Percentiles rank a stretch among this genome's conserved stretches.
Evolutionary conservation across 2,888 invertebrate species (phyloP).

Genomic region (Julus scanicus): DNA sequence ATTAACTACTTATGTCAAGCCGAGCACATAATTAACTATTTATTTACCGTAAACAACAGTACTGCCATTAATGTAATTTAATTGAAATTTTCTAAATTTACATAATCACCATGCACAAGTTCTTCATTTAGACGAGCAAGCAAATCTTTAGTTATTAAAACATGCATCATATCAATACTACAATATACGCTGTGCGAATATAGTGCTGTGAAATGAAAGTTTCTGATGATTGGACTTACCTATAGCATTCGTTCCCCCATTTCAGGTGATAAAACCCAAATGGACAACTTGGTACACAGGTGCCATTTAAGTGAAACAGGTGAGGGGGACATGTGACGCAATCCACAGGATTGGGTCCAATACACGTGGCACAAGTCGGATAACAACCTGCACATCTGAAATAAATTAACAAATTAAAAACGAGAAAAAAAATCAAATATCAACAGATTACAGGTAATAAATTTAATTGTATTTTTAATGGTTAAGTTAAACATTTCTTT

Average conservation of each 20-base stretch:
- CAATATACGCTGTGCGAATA: not conserved
- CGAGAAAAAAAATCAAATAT: not conserved
- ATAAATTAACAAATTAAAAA: not conserved
- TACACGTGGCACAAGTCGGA: constrained; percentile 53
- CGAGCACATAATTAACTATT: not conserved
- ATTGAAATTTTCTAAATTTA: not conserved
- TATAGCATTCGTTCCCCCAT: constrained; percentile 74
- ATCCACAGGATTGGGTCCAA: constrained; percentile 53
- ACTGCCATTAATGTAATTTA: not conserved
- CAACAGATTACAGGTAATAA: not conserved
- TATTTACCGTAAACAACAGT: not conserved
- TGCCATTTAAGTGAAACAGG: constrained; percentile 71
- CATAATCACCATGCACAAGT: not conserved
- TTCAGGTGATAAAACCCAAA: constrained; percentile 80
- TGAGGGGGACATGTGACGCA: constrained; percentile 57
- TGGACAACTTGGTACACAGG: constrained; percentile 78
- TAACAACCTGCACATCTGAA: constrained; percentile 49
- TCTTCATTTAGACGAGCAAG: not conserved
- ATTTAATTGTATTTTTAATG: not conserved
- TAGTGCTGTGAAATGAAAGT: not conserved
- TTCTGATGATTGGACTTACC: constrained; percentile 54
- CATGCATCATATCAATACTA: not conserved
- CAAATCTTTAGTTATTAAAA: not conserved
- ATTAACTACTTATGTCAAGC: constrained; percentile 3
- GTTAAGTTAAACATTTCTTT: no score